Base-by-base conservation (phyloP, 2,797 vertebrate genomes). In the Chelmon rostratus region DNA sequence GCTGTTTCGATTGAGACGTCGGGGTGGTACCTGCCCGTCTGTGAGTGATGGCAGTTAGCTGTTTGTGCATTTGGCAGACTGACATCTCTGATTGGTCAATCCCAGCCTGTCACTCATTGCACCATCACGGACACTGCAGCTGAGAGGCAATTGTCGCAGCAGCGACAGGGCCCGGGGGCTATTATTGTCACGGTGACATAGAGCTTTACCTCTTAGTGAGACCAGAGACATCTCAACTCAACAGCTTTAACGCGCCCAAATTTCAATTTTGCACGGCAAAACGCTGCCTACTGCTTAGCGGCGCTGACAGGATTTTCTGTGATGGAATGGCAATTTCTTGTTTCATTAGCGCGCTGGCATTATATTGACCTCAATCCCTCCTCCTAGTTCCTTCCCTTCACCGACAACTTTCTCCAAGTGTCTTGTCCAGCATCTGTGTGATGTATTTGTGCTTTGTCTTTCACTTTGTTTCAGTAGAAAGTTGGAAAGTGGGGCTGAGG, bases 71-170 rank as follows among this genome's bases (percentile, higher is more conserved):
- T 82, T 84, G 86, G 77, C 81, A 76, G 83, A 67, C 71, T 90
- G 91, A 93, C 89, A 88, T 61, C 76, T 83, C 86, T 83, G 91
- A 93, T 89, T 91, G 91, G 91, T 91, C 92, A 86, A 85, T 88
- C 83, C 87, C 68, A 4, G 46, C 66, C 81, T 86, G 86, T 89
- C 91, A 88, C 44, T 92, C 90, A 91, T 84, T 70, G 59, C 57
- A 19, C 57, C 73, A 23, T 78, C 86, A 57, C 40, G 37, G 83
- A 70, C 78, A 54, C 63, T 16, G 54, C 75, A 52, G 83, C 85
- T 70, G 72, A 84, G 81, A 87, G 72, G 81, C 76, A 80, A 80
- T 85, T 81, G 85, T 78, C 25, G 28, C 11, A 1, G 68, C 71
- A 4, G 62, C 62, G 79, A 86, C 75, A 78, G 73, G 82, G 87